A percentile compares a stretch with the other conserved stretches of the same genome.
Conservation (phyloP, 2,888 invertebrate species). For the Philonicus albiceps region DNA sequence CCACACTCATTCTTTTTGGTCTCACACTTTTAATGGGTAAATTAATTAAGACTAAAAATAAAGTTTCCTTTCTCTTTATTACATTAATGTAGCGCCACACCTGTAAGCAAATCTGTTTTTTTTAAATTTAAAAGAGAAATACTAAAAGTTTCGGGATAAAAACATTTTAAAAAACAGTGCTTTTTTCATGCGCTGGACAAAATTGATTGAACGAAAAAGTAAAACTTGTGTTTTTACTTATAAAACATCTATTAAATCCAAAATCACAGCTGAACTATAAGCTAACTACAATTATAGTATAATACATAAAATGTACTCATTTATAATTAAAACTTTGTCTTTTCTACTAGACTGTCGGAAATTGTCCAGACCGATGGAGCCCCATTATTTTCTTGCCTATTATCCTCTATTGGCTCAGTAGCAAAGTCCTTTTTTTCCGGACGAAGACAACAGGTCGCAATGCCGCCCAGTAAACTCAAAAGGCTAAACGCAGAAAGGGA, state of each 20-base stretch:
- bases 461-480: slow-evolving; percentile 59
- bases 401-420: not conserved
- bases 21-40: too few species aligned
- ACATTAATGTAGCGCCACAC: too few species aligned
- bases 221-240: not conserved
- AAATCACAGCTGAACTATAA: not conserved
- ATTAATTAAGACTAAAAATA: too few species aligned
- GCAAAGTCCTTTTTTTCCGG: not conserved
- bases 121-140: too few species aligned
- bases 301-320: not conserved
- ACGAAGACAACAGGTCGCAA: slow-evolving; percentile 47
- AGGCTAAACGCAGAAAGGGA: slow-evolving; percentile 59
- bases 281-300: not conserved
- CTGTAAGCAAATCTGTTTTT: too few species aligned
- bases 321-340: not conserved
- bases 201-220: not conserved
- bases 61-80: too few species aligned
- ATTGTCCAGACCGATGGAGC: not conserved
- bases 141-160: too few species aligned
- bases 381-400: not conserved
- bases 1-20: too few species aligned
- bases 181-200: too few species aligned
- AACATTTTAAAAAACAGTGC: too few species aligned
- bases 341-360: not conserved
- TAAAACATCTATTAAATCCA: not conserved